Conservation (phyloP, 92 coral and sea anemone genomes). For the Pocillopora meandrina region DNA sequence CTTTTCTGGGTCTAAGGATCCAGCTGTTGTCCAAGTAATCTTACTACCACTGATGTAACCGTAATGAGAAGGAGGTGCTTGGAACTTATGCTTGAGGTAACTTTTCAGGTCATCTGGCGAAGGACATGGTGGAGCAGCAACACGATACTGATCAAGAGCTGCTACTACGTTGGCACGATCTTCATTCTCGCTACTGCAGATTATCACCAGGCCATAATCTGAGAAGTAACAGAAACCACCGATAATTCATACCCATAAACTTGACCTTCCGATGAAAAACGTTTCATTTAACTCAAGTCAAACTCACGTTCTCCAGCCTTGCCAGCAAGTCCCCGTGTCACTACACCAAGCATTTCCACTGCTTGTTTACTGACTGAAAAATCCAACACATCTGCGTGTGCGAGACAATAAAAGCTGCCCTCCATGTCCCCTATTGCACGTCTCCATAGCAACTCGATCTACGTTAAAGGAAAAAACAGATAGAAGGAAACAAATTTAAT, state of each 20-base stretch:
- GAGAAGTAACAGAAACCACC: not conserved
- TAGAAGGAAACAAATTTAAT: not conserved
- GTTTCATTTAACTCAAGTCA: not conserved
- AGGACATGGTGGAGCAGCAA: conserved; percentile 18
- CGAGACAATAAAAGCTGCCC: conserved; percentile 64
- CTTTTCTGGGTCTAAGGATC: conserved; percentile 58
- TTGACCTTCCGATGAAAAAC: no score
- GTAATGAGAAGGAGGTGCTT: conserved; percentile 15
- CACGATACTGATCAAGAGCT: conserved; percentile 25
- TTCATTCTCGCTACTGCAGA: conserved; percentile 48
- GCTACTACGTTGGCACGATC: conserved; percentile 74
- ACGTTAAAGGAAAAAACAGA: not conserved
- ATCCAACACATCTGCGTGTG: conserved; percentile 64
- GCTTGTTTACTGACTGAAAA: conserved; percentile 69
- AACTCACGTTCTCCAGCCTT: conserved; percentile 51
- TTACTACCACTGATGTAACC: conserved; percentile 37
- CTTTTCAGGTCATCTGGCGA: conserved; percentile 28
- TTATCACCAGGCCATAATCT: conserved; percentile 61
- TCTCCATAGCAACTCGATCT: conserved; percentile 75
- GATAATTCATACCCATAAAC: not conserved
- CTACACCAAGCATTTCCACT: conserved; percentile 46
- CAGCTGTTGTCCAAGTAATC: conserved; percentile 43
- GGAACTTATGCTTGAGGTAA: conserved; percentile 55
- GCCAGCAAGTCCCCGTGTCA: conserved; percentile 36
- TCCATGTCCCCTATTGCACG: conserved; percentile 56